phyloP scores from a whole-genome alignment of 2,797 vertebrate genomes.

The Leuciscus waleckii region DNA sequence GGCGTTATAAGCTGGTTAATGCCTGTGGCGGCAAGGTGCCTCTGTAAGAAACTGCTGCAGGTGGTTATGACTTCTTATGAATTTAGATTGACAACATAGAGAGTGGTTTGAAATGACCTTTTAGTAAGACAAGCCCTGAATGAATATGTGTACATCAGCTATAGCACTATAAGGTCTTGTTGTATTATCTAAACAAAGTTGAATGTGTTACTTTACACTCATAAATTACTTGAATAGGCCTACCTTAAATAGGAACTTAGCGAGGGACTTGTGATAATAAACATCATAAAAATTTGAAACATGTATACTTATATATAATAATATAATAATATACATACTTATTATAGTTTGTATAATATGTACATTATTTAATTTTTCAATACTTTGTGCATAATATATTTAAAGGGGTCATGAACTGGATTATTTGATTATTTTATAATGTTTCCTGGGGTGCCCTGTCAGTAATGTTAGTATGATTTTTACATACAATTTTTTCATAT shows the following conservation, averaged over 20 bases:
- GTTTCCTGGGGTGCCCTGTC: no score
- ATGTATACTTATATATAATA: not conserved
- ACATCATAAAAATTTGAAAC: not conserved
- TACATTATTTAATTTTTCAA: not conserved
- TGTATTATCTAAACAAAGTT: not conserved
- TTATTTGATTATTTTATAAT: no score
- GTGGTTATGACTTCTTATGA: constrained; percentile 50
- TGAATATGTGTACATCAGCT: constrained; percentile 22
- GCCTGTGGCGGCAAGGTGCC: constrained; percentile 35
- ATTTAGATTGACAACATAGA: constrained; percentile 48
- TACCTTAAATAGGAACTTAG: not conserved
- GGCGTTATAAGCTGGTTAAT: constrained; percentile 52
- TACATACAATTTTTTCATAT: no score
- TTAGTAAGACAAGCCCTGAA: constrained; percentile 49
- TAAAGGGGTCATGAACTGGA: no score
- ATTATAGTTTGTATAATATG: not conserved
- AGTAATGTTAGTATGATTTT: no score
- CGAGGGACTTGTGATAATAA: not conserved
- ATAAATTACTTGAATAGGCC: not conserved
- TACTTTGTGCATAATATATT: not conserved
- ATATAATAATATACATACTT: not conserved
- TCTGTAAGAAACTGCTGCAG: constrained; percentile 18
- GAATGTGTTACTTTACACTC: not conserved
- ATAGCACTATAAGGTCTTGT: not conserved
- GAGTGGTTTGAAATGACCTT: constrained; percentile 56